Base-by-base conservation (phyloP, 2,797 vertebrate genomes). In the Aeoliscus strigatus region DNA sequence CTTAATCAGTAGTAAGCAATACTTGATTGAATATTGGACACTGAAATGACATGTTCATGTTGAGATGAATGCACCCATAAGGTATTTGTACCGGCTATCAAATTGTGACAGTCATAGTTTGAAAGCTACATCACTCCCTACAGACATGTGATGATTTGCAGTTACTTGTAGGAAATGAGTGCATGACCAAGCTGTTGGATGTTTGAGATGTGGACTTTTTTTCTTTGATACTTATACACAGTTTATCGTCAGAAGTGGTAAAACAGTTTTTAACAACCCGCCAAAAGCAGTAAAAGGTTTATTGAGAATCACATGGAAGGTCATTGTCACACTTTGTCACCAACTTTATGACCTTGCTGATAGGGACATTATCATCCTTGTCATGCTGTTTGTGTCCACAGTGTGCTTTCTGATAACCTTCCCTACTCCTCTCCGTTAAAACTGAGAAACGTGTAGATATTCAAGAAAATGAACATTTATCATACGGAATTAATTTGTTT, bases 11-110 rank as follows among this genome's bases (percentile, higher is more conserved):
- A 11, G 57, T 42, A 38, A 49, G 39, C 4, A 56, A 29, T 39
- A 6, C 42, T 17, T 42, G 32, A 24, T n/a, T n/a, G n/a, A 47
- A 53, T 67, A 30, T 43, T 21, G 59, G 18, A 31, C 36, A 42
- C 14, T 14, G 8, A 27, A 25, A 53, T 56, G 32, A 12, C 26
- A 23, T 16, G 8, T 8, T 31, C 2, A n/a, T 16, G 2, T 12
- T 36, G 14, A 39, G 14, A n/a, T n/a, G n/a, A n/a, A n/a, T n/a
- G n/a, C n/a, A n/a, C n/a, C n/a, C n/a, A n/a, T n/a, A n/a, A n/a
- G n/a, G n/a, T n/a, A n/a, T n/a, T n/a, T n/a, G n/a, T n/a, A n/a
- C n/a, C n/a, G n/a, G n/a, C n/a, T n/a, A n/a, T n/a, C n/a, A n/a
- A n/a, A n/a, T n/a, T n/a, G n/a, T n/a, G n/a, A n/a, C n/a, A n/a